A percentile compares a stretch with the other conserved stretches of the same genome.
Conservation (phyloP, 2,113 vertebrate species). For the Callionymus lyra region DNA sequence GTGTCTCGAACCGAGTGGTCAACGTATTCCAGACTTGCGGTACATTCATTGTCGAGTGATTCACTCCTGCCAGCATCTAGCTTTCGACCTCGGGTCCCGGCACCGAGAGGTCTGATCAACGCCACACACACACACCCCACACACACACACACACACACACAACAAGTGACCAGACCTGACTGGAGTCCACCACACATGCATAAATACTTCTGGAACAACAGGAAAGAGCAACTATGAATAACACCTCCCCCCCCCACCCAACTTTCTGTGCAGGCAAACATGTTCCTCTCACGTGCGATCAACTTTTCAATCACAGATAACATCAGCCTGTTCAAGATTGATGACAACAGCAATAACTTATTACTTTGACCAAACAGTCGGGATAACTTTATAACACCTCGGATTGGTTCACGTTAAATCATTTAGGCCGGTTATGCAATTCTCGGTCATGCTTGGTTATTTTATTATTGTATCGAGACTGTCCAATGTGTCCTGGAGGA, state of each 20-base stretch:
- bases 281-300: not conserved
- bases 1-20: slow-evolving; percentile 51
- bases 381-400: too few species aligned
- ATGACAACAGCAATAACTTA: too few species aligned
- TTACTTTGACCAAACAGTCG: too few species aligned
- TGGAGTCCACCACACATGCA: slow-evolving; percentile 32
- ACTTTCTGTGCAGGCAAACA: slow-evolving; percentile 14
- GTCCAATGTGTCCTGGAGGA: too few species aligned
- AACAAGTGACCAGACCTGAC: slow-evolving; percentile 32
- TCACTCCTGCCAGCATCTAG: slow-evolving; percentile 58
- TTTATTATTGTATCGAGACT: too few species aligned
- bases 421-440: too few species aligned
- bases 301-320: too few species aligned
- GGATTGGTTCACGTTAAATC: too few species aligned
- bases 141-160: too few species aligned
- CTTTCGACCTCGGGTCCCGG: slow-evolving; percentile 42
- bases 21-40: slow-evolving; percentile 62
- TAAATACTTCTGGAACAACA: slow-evolving; percentile 15
- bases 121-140: too few species aligned
- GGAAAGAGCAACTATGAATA: slow-evolving; percentile 16
- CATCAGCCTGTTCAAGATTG: too few species aligned
- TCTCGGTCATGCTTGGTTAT: too few species aligned
- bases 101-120: slow-evolving; percentile 51
- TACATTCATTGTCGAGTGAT: slow-evolving; percentile 47
- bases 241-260: slow-evolving; percentile 10